Evolutionary conservation across 2,113 vertebrate genomes (phyloP).

Genomic region (Columba livia): DNA sequence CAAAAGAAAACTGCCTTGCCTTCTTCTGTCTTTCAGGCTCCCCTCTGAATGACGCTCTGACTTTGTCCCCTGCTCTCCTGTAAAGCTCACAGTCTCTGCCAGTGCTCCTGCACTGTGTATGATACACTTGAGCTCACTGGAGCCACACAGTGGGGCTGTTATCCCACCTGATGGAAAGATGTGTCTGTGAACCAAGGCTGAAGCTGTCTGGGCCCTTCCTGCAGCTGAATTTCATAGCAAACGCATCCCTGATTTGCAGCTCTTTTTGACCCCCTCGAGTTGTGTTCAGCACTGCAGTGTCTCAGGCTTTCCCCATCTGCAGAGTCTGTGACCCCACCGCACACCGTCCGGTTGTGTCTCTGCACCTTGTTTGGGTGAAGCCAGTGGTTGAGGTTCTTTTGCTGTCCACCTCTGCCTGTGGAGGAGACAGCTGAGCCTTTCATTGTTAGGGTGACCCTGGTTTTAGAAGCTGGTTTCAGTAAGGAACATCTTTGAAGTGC

Average conservation of each 20-base stretch:
- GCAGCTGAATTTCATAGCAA: neutral
- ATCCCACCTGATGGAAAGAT: neutral
- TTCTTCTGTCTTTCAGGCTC: neutral
- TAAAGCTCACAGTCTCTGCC: neutral
- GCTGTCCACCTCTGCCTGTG: accelerated
- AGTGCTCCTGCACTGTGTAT: accelerated
- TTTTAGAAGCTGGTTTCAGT: neutral
- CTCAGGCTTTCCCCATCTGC: neutral
- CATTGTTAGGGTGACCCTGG: neutral
- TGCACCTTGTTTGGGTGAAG: neutral
- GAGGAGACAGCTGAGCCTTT: neutral
- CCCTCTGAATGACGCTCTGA: neutral
- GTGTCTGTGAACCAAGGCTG: neutral
- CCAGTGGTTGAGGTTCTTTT: neutral
- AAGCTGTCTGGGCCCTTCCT: neutral
- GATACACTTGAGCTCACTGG: accelerated
- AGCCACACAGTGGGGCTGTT: slow-evolving; percentile 17
- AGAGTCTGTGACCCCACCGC: accelerated
- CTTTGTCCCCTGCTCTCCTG: neutral
- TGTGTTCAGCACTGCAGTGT: neutral
- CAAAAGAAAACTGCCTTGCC: neutral
- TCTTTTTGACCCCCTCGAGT: neutral
- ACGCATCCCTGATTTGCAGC: too few relatives aligned
- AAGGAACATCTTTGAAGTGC: neutral
- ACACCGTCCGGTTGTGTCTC: neutral